Conservation (phyloP, 2,797 vertebrate genomes). For the Meda fulgida region DNA sequence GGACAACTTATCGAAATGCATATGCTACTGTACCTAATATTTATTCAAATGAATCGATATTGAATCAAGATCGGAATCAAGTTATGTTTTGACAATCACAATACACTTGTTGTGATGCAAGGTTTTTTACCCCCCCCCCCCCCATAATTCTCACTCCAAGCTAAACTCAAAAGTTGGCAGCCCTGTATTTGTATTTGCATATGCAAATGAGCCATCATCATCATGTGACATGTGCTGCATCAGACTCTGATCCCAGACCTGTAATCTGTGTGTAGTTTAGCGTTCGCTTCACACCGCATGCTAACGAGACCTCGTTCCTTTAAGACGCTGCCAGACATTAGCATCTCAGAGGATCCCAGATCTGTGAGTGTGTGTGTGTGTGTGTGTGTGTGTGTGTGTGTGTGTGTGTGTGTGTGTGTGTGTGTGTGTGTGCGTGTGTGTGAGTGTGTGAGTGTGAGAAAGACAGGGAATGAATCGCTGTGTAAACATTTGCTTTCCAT, state of each 20-base stretch:
- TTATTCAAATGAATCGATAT: too few species aligned
- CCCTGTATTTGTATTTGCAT: constrained; percentile 56
- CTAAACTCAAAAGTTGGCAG: too few species aligned
- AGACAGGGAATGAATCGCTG: not conserved
- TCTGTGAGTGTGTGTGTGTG: not conserved
- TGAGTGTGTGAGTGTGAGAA: not conserved
- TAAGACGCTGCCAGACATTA: not conserved
- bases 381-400: not conserved
- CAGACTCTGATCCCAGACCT: constrained; percentile 48
- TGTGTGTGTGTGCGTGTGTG: not conserved
- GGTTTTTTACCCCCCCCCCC: too few species aligned
- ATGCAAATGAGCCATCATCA: constrained; percentile 68
- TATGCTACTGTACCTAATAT: too few species aligned
- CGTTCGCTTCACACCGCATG: not conserved
- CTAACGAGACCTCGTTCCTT: not conserved
- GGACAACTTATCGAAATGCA: too few species aligned
- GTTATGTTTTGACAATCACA: too few species aligned
- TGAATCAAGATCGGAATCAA: too few species aligned
- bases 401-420: not conserved
- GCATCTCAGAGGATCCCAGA: not conserved
- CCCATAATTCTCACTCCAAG: too few species aligned
- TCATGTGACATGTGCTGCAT: constrained; percentile 24
- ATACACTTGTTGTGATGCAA: too few species aligned
- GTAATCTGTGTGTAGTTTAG: not conserved
- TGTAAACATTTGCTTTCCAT: constrained; percentile 28